Evolutionary conservation across 2,888 invertebrate genomes (phyloP), one percentile per base, ranked within the genome.

Genomic region (Epinotia nisella): DNA sequence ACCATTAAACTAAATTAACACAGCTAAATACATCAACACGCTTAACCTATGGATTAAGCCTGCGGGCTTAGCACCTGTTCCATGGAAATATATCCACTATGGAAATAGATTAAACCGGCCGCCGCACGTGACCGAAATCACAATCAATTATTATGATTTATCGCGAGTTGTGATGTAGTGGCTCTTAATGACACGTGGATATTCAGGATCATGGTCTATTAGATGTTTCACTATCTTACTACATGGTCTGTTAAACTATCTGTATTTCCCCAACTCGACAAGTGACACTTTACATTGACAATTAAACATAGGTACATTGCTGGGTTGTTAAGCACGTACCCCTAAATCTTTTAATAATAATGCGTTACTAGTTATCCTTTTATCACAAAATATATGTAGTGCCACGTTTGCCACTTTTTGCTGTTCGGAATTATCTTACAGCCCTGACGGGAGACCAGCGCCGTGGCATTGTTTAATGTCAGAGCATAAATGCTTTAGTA

Each of bases 1-100:
- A n/a, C 21, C 21, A 71, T 65, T 39, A 65, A 65, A 65, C 64
- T 71, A 51, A 21, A 71, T 71, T 59, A 71, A 35, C 58, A n/a
- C n/a, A 13, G 35, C 15, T 58, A 71, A 35, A 56, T 56, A 17
- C 56, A 71, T 71, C 64, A 62, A 70, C 70, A 62, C 55, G 64
- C 49, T n/a, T 59, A 58, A 71, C 24, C 64, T 35, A 39, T 45
- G 70, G 70, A 19, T 71, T 71, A 65, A 9, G 45, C 29, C 24
- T 11, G 49, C 11, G 24, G 51, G 56, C 35, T 49, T 68, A 45
- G 56, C 49, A 62, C 59, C 19, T 21, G 58, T 55, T 62, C 35
- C 39, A 62, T 51, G 59, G 58, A 51, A 58, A 65, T 64, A 71
- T 51, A 71, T 65, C 29, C 24, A 58, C 58, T 39, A 64, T 65